Percentiles rank a stretch among this genome's conserved stretches.
Evolutionary conservation across 2,888 invertebrate species (phyloP).

Genomic region (Agriopis aurantiaria): DNA sequence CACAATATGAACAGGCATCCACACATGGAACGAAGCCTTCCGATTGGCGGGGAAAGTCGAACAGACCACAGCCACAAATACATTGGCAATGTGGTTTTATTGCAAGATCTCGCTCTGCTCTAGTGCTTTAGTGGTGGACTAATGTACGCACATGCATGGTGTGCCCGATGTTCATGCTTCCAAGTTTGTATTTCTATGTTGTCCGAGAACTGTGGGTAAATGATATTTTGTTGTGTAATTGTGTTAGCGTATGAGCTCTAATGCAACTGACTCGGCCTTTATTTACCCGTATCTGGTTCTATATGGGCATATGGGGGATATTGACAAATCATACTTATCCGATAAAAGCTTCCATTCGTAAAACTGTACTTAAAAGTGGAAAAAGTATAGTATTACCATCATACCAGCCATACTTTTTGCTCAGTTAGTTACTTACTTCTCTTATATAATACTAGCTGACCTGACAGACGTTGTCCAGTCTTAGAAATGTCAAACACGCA

Average conservation of each 20-base stretch:
- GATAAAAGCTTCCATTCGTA: neutral
- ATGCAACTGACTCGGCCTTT: slow-evolving; percentile 24
- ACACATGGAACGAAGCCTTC: slow-evolving; percentile 49
- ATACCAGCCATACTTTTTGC: no score
- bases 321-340: neutral
- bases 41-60: slow-evolving; percentile 67
- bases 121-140: slow-evolving; percentile 68
- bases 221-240: slow-evolving; percentile 19
- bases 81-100: slow-evolving; percentile 65
- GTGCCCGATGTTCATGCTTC: slow-evolving; percentile 35
- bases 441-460: no score
- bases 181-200: slow-evolving; percentile 31
- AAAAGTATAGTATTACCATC: no score
- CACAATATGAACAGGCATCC: slow-evolving; percentile 50
- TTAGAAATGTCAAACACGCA: no score
- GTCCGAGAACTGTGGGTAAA: slow-evolving; percentile 21
- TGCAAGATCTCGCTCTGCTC: slow-evolving; percentile 70
- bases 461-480: no score
- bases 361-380: neutral
- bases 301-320: neutral
- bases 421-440: no score
- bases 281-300: slow-evolving; percentile 6
- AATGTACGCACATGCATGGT: slow-evolving; percentile 58
- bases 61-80: slow-evolving; percentile 60
- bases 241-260: slow-evolving; percentile 32